Conservation (phyloP, 2,113 vertebrate genomes). For the Lutjanus erythropterus region DNA sequence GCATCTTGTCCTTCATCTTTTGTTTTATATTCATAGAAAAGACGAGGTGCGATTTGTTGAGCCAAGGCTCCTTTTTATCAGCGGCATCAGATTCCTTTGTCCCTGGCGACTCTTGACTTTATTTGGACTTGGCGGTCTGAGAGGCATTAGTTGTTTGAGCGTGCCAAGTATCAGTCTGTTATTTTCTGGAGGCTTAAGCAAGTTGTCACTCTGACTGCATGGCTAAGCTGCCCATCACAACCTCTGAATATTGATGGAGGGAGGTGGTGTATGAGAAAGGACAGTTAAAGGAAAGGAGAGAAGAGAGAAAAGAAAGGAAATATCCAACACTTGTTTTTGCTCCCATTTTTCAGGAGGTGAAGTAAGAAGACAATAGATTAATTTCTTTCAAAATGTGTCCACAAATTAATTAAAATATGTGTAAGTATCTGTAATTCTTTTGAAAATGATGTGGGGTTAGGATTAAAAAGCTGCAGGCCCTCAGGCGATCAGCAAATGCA, state of each 20-base stretch:
- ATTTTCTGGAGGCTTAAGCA: slow-evolving; percentile 40
- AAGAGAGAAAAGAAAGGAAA: too few relatives aligned
- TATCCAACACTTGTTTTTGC: too few relatives aligned
- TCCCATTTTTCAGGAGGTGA: background rate
- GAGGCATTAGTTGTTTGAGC: background rate
- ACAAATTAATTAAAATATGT: too few relatives aligned
- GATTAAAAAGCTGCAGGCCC: too few relatives aligned
- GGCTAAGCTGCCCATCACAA: slow-evolving; percentile 20
- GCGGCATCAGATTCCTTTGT: background rate
- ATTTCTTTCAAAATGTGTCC: too few relatives aligned
- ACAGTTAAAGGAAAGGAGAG: background rate
- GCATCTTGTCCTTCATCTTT: slow-evolving; percentile 9
- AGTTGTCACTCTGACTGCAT: slow-evolving; percentile 16
- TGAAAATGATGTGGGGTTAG: too few relatives aligned
- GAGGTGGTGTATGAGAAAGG: background rate
- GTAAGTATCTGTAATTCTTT: too few relatives aligned
- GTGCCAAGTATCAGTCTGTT: slow-evolving; percentile 2
- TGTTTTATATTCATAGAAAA: slow-evolving; percentile 38
- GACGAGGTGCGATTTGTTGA: background rate
- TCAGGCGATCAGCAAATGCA: too few relatives aligned
- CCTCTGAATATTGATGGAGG: slow-evolving; percentile 12
- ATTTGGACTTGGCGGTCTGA: slow-evolving; percentile 13
- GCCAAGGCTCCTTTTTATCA: background rate
- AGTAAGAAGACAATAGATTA: too few relatives aligned
- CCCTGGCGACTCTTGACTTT: background rate